Evolutionary conservation across 2,797 vertebrate genomes (phyloP).

Genomic region (Clarias laeviceps): DNA sequence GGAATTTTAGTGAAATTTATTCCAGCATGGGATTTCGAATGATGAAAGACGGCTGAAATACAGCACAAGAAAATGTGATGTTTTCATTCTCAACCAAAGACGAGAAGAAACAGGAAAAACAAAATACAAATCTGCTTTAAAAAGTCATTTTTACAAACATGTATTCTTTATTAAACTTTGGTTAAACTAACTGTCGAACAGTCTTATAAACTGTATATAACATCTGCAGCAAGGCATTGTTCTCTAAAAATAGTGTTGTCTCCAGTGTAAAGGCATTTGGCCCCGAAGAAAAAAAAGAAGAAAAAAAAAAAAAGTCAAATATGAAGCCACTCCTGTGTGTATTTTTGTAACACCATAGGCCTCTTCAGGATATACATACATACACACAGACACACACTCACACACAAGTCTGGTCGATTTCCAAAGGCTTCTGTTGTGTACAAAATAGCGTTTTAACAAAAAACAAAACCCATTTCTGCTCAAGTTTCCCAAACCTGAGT

Average conservation of each 20-base stretch:
- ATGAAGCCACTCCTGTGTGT: conserved; percentile 7
- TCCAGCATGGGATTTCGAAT: background rate
- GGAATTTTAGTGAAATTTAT: background rate
- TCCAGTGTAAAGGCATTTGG: conserved; percentile 80
- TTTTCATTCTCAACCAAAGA: conserved; percentile 20
- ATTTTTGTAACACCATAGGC: conserved; percentile 3
- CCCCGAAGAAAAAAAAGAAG: conserved; percentile 33
- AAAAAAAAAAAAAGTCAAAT: background rate
- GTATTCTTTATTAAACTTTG: conserved; percentile 40
- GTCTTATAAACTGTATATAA: conserved; percentile 55
- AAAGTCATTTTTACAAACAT: conserved; percentile 53
- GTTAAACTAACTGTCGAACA: conserved; percentile 41
- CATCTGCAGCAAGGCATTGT: conserved; percentile 45
- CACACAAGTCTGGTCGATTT: background rate
- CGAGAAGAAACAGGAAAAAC: conserved; percentile 37
- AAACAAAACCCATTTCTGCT: background rate
- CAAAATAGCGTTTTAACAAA: conserved; percentile 1
- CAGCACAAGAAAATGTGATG: background rate
- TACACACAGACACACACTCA: background rate
- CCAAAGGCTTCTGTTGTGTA: background rate
- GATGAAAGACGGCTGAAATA: background rate
- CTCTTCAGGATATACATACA: conserved; percentile 39
- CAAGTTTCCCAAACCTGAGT: background rate
- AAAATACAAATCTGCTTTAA: conserved; percentile 24
- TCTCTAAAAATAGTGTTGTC: conserved; percentile 58